Conservation (phyloP, 1,140 invertebrate species). For the Drosophila ambigua region DNA sequence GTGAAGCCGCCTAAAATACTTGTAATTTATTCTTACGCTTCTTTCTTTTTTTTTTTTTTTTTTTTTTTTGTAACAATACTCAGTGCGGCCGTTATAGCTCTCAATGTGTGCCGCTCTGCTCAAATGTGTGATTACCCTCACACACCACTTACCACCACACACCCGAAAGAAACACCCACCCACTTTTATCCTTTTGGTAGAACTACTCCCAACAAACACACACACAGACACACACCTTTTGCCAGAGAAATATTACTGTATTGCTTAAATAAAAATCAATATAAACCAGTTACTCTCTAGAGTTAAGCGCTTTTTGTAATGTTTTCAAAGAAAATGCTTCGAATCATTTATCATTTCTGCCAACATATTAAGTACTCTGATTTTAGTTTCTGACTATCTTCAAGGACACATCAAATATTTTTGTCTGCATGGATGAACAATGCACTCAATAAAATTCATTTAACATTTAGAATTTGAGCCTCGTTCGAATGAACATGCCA, state of each 20-base stretch:
- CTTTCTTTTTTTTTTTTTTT: slow-evolving; percentile 29
- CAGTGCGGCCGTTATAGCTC: not conserved
- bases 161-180: slow-evolving; percentile 36
- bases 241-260: slow-evolving; percentile 31
- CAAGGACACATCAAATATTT: slow-evolving; percentile 15
- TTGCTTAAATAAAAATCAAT: slow-evolving; percentile 44
- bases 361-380: slow-evolving; percentile 41
- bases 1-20: too few species aligned
- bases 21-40: slow-evolving; percentile 6
- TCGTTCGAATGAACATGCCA: too few species aligned
- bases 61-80: slow-evolving; percentile 29
- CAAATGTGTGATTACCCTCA: slow-evolving; percentile 24
- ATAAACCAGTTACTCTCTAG: slow-evolving; percentile 45
- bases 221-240: slow-evolving; percentile 8
- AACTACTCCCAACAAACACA: slow-evolving; percentile 34
- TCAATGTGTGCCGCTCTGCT: slow-evolving; percentile 62
- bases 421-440: slow-evolving; percentile 12
- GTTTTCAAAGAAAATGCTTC: slow-evolving; percentile 66
- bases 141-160: slow-evolving; percentile 19
- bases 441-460: not conserved
- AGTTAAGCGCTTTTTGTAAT: slow-evolving; percentile 72
- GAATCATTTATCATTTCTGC: slow-evolving; percentile 50
- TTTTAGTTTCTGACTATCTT: slow-evolving; percentile 19
- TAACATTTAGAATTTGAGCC: too few species aligned
- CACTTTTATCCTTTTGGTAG: slow-evolving; percentile 33